These are phyloP conservation scores for Cricetomys ansorgei DNA, from an alignment of 2,113 vertebrate species.

Conservation along the genomic window DNA sequence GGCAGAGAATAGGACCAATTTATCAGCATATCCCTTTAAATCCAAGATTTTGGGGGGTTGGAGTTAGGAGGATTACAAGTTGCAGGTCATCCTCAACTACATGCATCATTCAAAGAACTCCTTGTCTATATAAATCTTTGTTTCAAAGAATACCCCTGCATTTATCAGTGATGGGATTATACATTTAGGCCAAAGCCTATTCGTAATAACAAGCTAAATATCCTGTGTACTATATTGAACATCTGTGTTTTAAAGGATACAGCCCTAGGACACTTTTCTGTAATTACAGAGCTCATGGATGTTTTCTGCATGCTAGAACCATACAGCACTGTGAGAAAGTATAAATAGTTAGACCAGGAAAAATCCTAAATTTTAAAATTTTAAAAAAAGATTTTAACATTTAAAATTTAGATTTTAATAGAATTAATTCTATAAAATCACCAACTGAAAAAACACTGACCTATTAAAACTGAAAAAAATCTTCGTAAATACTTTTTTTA, in stretches of 20 bases:
- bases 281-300: not conserved
- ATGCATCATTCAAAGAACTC: not conserved
- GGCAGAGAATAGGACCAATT: not conserved
- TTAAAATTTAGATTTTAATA: too few species aligned
- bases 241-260: too few species aligned
- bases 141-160: not conserved
- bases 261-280: not conserved
- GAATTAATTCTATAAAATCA: not conserved
- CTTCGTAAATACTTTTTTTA: not conserved
- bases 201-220: not conserved
- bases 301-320: not conserved
- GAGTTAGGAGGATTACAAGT: not conserved
- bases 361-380: too few species aligned
- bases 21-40: too few species aligned
- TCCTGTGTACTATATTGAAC: not conserved
- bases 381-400: not conserved
- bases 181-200: not conserved
- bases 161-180: not conserved
- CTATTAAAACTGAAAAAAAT: not conserved
- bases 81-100: not conserved
- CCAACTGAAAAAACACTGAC: not conserved
- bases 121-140: not conserved
- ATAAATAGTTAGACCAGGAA: not conserved
- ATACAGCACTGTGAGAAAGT: not conserved
- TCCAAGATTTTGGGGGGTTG: not conserved